A percentile compares a stretch with the other conserved stretches of the same genome.
phyloP scores from a whole-genome alignment of 2,797 vertebrate species.

The Crenichthys baileyi region DNA sequence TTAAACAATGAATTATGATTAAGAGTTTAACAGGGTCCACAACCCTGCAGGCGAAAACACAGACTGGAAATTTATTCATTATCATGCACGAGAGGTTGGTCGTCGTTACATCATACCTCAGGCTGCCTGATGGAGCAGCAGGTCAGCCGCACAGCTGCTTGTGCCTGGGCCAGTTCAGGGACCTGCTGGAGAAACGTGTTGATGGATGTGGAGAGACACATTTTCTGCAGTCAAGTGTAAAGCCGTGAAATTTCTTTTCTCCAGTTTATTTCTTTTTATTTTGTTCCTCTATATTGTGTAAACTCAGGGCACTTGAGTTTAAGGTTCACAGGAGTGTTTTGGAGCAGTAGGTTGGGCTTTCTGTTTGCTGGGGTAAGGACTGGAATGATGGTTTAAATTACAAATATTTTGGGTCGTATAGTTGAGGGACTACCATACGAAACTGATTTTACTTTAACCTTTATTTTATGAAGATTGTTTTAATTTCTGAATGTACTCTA shows the following conservation, averaged over 20 bases:
- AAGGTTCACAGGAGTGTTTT: conserved; percentile 29
- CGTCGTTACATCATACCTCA: conserved; percentile 63
- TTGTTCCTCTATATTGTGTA: not conserved
- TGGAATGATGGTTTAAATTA: conserved; percentile 36
- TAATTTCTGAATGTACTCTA: not conserved
- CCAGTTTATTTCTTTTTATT: not conserved
- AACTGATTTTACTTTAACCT: not conserved
- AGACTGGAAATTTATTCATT: conserved; percentile 65
- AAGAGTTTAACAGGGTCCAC: conserved; percentile 44
- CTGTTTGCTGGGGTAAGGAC: conserved; percentile 35
- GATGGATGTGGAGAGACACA: conserved; percentile 54
- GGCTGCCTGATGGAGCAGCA: conserved; percentile 54
- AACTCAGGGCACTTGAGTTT: conserved; percentile 20
- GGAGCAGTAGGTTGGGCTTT: conserved; percentile 15
- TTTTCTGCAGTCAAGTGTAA: conserved; percentile 44
- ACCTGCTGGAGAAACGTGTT: conserved; percentile 62
- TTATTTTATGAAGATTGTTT: too few species aligned
- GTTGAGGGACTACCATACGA: not conserved
- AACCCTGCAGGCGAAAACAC: conserved; percentile 48
- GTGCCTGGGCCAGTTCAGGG: conserved; percentile 36
- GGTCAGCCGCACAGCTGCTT: conserved; percentile 68
- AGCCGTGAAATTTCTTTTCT: conserved; percentile 18
- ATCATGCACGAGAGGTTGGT: conserved; percentile 70
- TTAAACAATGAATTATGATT: conserved; percentile 26
- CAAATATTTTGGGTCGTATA: conserved; percentile 18